A percentile compares a stretch with the other conserved stretches of the same genome.
These are phyloP conservation scores for Rhinoraja longicauda DNA, from an alignment of 2,797 vertebrate genomes.

Conservation along the genomic window DNA sequence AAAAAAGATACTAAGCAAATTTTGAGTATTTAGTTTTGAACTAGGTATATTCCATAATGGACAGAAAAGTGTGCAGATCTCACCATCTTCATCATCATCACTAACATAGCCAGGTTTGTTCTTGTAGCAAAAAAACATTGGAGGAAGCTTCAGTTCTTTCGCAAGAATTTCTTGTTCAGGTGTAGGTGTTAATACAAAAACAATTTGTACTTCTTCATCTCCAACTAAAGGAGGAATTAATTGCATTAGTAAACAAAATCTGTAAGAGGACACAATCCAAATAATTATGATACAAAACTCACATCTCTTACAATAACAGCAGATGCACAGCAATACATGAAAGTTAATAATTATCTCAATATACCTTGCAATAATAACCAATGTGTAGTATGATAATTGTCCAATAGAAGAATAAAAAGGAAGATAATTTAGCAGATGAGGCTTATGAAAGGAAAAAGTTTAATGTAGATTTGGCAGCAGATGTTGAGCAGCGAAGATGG, in stretches of 20 bases:
- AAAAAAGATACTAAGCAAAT: too few relatives aligned
- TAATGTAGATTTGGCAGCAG: too few relatives aligned
- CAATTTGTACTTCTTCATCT: constrained; percentile 66
- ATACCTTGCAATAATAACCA: too few relatives aligned
- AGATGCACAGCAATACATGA: neutral
- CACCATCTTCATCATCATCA: constrained; percentile 80
- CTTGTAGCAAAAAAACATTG: constrained; percentile 92
- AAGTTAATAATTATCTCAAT: too few relatives aligned
- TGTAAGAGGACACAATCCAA: too few relatives aligned
- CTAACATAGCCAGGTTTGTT: constrained; percentile 80
- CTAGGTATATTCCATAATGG: neutral
- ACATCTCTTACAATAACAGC: neutral
- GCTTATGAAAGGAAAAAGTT: too few relatives aligned
- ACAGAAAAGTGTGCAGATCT: constrained; percentile 44
- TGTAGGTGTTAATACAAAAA: constrained; percentile 77
- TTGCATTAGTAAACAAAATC: neutral
- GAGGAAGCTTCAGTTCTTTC: constrained; percentile 71
- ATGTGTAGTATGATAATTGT: too few relatives aligned
- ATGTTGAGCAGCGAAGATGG: too few relatives aligned
- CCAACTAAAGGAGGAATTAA: constrained; percentile 7
- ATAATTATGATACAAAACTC: neutral
- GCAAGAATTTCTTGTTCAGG: constrained; percentile 77
- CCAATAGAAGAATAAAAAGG: too few relatives aligned
- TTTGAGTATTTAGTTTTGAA: neutral
- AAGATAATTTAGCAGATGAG: too few relatives aligned